Base-by-base conservation (phyloP, 2,888 invertebrate genomes). In the Tachystola acroxantha region DNA sequence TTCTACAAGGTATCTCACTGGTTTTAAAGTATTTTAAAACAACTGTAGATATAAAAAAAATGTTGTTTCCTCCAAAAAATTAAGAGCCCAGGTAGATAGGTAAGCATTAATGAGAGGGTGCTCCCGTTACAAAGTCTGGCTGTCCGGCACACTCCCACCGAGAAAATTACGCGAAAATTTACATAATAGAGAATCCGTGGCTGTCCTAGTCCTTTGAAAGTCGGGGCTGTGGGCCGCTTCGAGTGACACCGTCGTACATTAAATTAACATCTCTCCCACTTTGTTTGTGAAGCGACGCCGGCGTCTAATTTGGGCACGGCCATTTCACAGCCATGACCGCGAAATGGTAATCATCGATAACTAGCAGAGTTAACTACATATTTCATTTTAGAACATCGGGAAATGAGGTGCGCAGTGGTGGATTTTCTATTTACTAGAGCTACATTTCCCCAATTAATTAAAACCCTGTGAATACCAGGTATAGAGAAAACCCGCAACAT, bases 151-250 rank as follows among this genome's bases (percentile, higher is more conserved):
- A 66, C 69, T 66, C 64, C 67, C 67, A 67, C 70, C 62, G 78
- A 74, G 76, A 71, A 82, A 84, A 84, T 84, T 84, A 84, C 78
- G 66, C 62, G 70, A 63, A 75, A 84, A 85, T 85, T 85, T 85
- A 79, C 85, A 85, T 85, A 84, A 85, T 82, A 81, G 81, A 81
- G 78, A 84, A 80, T 78, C 82, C 77, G 81, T 82, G 81, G 80
- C 75, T 63, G 64, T 70, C 72, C 70, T 69, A 61, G 75, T 78
- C 81, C 82, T 84, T 84, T 82, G 82, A 81, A 79, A 79, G 71
- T 71, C 65, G 63, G 71, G 55, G 62, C 67, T 66, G 53, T 48
- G 68, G 63, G 70, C 64, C 69, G 77, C 66, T 66, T 73, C 75
- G 64, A 76, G 70, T 77, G 82, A 80, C 81, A 74, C 74, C 66